These are phyloP conservation scores for Sebastes glaucus DNA, from an alignment of 2,797 vertebrate species.

Conservation along the genomic window DNA sequence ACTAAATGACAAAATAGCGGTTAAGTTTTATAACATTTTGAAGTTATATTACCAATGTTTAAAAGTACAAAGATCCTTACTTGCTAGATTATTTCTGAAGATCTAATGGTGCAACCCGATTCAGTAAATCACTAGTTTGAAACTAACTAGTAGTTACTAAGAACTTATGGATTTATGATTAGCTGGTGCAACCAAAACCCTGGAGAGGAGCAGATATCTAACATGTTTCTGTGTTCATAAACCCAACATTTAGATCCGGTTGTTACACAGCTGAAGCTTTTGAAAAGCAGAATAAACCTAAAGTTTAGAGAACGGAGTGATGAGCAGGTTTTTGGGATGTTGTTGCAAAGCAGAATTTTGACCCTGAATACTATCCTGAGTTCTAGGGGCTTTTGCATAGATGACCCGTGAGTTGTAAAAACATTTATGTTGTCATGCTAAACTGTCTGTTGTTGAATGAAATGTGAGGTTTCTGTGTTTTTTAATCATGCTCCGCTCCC, in stretches of 20 bases:
- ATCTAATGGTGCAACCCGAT: background rate
- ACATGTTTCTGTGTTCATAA: background rate
- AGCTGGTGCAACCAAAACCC: background rate
- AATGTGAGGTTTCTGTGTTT: constrained; percentile 2
- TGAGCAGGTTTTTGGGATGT: constrained; percentile 3
- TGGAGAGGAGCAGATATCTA: background rate
- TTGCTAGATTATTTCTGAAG: background rate
- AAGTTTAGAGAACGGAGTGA: background rate
- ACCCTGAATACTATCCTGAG: constrained; percentile 62
- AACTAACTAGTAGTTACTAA: background rate
- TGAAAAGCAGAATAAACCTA: background rate
- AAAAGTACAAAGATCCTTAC: background rate
- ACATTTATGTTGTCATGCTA: background rate
- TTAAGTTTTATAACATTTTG: background rate
- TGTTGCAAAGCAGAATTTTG: constrained; percentile 21
- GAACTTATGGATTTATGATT: background rate
- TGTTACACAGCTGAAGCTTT: background rate
- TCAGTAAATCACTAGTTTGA: background rate
- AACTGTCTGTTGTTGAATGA: background rate
- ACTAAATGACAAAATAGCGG: background rate
- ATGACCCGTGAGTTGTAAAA: constrained; percentile 23
- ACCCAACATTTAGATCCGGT: background rate
- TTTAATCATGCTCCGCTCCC: background rate
- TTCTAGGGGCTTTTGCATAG: constrained; percentile 66
- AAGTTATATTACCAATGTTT: background rate